phyloP scores from a whole-genome alignment of 2,797 vertebrate genomes.

The Sphenodon punctatus region DNA sequence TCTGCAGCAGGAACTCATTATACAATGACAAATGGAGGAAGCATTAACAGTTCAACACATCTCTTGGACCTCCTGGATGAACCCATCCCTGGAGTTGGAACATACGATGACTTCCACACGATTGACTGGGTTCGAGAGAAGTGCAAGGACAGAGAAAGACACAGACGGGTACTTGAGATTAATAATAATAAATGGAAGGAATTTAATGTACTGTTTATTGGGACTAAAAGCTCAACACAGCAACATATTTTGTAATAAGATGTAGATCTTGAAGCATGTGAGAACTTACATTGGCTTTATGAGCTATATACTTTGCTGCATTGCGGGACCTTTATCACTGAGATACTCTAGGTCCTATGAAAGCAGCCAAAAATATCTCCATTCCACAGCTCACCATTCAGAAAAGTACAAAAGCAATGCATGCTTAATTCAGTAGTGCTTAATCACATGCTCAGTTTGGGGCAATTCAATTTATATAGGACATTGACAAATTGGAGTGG shows the following conservation, averaged over 20 bases:
- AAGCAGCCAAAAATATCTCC: too few relatives aligned
- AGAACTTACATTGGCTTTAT: background rate
- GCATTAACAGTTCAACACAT: slow-evolving; percentile 92
- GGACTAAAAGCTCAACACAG: background rate
- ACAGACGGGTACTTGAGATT: slow-evolving; percentile 86
- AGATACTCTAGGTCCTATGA: too few relatives aligned
- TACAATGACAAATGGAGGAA: slow-evolving; percentile 96
- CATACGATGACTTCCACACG: slow-evolving; percentile 98
- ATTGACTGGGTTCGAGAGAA: slow-evolving; percentile 99
- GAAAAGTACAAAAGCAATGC: background rate
- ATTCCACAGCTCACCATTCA: background rate
- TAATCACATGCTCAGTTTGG: background rate
- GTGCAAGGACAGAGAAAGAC: slow-evolving; percentile 96
- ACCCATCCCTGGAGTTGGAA: slow-evolving; percentile 95
- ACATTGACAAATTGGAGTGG: too few relatives aligned
- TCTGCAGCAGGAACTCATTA: slow-evolving; percentile 88
- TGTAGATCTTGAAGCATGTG: background rate
- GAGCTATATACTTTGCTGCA: background rate
- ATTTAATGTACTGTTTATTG: background rate
- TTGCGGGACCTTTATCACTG: background rate
- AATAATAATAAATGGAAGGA: background rate
- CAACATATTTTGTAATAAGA: background rate
- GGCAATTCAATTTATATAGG: background rate
- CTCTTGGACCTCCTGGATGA: slow-evolving; percentile 94
- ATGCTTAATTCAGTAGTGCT: too few relatives aligned